These are phyloP conservation scores for Catonia carolina DNA, from an alignment of 2,888 invertebrate genomes.

Conservation along the genomic window DNA sequence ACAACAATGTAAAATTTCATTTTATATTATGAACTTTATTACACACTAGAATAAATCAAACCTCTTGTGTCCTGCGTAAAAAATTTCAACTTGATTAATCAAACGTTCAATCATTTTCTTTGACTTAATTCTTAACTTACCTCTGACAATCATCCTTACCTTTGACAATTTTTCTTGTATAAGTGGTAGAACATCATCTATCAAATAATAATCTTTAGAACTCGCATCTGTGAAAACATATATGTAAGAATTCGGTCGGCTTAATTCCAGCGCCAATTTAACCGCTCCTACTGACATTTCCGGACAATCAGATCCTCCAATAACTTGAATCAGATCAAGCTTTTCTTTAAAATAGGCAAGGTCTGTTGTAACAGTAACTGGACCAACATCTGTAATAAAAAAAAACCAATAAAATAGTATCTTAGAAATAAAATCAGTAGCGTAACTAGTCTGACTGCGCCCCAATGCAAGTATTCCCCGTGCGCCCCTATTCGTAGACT, in stretches of 20 bases:
- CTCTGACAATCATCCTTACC: conserved; percentile 49
- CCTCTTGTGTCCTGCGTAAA: too few species aligned
- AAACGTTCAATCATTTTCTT: too few species aligned
- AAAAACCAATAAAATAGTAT: conserved; percentile 2
- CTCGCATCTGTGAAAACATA: conserved; percentile 73
- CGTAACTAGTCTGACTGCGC: too few species aligned
- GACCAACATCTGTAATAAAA: conserved; percentile 51
- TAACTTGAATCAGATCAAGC: conserved; percentile 51
- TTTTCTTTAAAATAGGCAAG: conserved; percentile 53
- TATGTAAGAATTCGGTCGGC: conserved; percentile 59
- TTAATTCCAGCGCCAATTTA: conserved; percentile 55
- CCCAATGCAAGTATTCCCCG: too few species aligned
- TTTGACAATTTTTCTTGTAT: conserved; percentile 66
- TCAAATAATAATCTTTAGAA: conserved; percentile 57
- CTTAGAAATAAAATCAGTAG: too few species aligned
- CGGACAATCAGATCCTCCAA: conserved; percentile 68
- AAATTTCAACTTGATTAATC: too few species aligned
- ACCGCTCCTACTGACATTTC: conserved; percentile 65
- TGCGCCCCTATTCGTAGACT: too few species aligned
- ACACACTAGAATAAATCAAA: too few species aligned
- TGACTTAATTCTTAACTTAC: too few species aligned
- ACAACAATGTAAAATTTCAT: too few species aligned
- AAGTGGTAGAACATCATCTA: conserved; percentile 55
- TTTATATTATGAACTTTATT: too few species aligned
- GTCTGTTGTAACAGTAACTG: conserved; percentile 56